Evolutionary conservation across 2,113 vertebrate species (phyloP), one percentile per base, ranked within the genome.

Genomic region (Semnornis frantzii): DNA sequence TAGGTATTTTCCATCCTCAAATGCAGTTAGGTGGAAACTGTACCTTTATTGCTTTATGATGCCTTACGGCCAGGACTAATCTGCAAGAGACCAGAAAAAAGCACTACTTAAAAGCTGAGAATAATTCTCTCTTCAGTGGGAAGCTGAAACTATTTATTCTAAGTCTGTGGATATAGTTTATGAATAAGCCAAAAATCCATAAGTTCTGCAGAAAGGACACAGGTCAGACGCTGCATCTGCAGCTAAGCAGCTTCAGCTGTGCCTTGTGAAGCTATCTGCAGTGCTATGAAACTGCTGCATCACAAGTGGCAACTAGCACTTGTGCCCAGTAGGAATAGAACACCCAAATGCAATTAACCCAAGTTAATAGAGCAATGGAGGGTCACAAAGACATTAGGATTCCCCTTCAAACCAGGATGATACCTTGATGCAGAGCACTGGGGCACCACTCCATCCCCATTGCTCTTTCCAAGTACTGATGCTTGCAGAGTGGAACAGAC

Each of bases 121-220:
- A 87, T 93, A 52, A 84, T 95, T 94, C 59, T 92, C 63, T 94
- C 71, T 93, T 83, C 73, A 84, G 42, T 24, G 48, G 34, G 68
- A 83, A 73, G 59, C 87, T 34, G 13, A 82, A 89, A 33, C 60
- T 76, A 69, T 82, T 92, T 96, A 68, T 62, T 91, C 60, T 82
- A 79, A 94, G 93, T 63, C 58, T 58, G 44, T 6, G 83, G 94
- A 75, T 60, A 74, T 95, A 91, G 95, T 96, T 96, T 96, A 95
- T 94, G 90, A 95, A 30, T 50, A 82, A 93, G 76, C 59, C 42
- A 89, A 90, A 90, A 90, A 94, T 75, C 82, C 33, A 83, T 50
- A 97, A 95, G 91, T 87, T 96, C 88, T 79, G 87, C 46, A 63
- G 68, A 71, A 85, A 83, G 89, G 90, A 48, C 73, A 85, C 69